A percentile compares a stretch with the other conserved stretches of the same genome.
phyloP scores from a whole-genome alignment of 2,113 vertebrate species.

The Chamaea fasciata region DNA sequence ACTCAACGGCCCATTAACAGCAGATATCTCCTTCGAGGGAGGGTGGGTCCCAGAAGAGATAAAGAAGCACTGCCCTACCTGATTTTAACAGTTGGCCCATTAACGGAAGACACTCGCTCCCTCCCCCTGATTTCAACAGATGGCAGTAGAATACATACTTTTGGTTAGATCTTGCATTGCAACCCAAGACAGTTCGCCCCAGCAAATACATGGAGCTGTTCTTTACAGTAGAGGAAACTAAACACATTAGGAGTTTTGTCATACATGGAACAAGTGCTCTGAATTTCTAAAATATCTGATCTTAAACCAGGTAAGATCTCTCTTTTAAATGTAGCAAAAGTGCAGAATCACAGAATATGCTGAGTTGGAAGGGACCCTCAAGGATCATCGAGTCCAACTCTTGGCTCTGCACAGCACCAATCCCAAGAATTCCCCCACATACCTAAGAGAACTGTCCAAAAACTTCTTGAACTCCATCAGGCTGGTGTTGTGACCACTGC shows the following conservation, averaged over 20 bases:
- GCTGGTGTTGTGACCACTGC: background rate
- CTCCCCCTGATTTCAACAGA: background rate
- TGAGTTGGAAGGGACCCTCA: background rate
- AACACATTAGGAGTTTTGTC: background rate
- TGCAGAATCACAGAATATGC: background rate
- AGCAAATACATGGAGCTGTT: background rate
- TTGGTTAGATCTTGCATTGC: background rate
- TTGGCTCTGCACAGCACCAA: background rate
- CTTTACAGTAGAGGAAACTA: background rate
- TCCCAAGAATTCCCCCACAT: fast-evolving
- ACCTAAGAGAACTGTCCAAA: background rate
- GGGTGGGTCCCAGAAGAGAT: background rate
- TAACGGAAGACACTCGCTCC: background rate
- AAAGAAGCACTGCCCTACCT: background rate
- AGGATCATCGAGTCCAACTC: background rate
- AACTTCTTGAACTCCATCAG: background rate
- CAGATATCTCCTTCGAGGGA: background rate
- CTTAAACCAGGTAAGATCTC: background rate
- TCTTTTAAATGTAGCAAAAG: background rate
- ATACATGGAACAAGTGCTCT: background rate
- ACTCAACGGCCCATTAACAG: background rate
- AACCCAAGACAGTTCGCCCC: background rate
- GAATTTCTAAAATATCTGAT: background rate
- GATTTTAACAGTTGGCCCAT: background rate
- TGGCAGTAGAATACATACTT: background rate